Base-by-base conservation (phyloP, 2,113 vertebrate genomes). In the Oreocharis arfaki region DNA sequence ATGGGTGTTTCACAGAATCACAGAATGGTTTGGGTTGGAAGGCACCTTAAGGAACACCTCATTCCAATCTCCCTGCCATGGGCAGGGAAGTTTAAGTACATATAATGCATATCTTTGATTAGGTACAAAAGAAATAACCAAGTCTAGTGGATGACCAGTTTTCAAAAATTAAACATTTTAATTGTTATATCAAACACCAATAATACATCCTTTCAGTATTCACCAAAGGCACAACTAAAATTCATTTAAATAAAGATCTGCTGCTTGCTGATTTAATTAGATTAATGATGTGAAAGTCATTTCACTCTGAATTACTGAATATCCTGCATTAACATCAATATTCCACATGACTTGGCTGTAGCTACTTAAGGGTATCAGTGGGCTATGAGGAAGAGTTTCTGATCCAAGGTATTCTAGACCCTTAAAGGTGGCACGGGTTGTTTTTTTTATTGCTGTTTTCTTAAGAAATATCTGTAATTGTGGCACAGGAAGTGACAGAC, bases 401-500 rank as follows among this genome's bases (percentile, higher is more conserved):
- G n/a, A 46, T 49, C 16, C n/a, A 27, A 77, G 9, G 6, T 15
- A 37, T 49, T 39, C 9, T 24, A 27, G 9, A 35, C 13, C 26
- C 23, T 64, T 59, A 42, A 56, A 70, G 11, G 10, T 27, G 10
- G 13, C 9, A 56, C 3, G 5, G 10, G 10, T n/a, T 35, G 26
- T 18, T 35, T 57, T 41, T 20, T 44, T 33, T 19, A 16, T 4
- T 53, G 11, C 7, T n/a, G 3, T 49, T 87, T 82, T 65, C 46
- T 84, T 15, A 39, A 59, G 11, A 82, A 69, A 55, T 97, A 95
- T 97, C 96, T 94, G 97, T 97, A 97, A 95, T 96, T 98, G 97
- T 98, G 98, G 98, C 98, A 98, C 94, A 98, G 97, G 96, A 96
- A 97, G 93, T 79, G 96, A 97, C 97, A 98, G 98, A 95, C 92